Percentiles rank a stretch among this genome's conserved stretches.
Conservation (phyloP, 1,140 invertebrate species). For the Cotesia typhae region DNA sequence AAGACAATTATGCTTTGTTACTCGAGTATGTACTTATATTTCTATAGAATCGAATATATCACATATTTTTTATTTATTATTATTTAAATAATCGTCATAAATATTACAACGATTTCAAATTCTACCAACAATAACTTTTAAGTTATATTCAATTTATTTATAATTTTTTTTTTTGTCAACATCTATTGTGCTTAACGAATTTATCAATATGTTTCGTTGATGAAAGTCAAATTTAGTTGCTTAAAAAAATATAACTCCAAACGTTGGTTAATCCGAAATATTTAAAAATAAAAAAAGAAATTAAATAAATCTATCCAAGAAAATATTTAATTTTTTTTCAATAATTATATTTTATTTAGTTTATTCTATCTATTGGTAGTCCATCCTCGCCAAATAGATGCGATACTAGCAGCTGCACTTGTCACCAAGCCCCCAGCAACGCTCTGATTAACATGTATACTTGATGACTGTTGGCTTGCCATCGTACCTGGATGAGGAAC, state of each 20-base stretch:
- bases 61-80: constrained; percentile 10
- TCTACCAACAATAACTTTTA: constrained; percentile 23
- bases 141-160: neutral
- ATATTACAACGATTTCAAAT: constrained; percentile 16
- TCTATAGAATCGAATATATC: constrained; percentile 21
- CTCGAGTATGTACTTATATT: constrained; percentile 9
- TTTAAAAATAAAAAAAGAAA: neutral
- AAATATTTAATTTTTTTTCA: neutral
- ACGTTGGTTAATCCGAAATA: neutral
- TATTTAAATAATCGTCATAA: constrained; percentile 16
- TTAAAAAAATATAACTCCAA: constrained; percentile 29
- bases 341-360: constrained; percentile 20
- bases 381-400: constrained; percentile 77
- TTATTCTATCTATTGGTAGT: constrained; percentile 63
- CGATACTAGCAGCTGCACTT: constrained; percentile 74
- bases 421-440: constrained; percentile 73
- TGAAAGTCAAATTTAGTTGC: constrained; percentile 13
- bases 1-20: neutral
- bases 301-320: neutral
- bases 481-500: constrained; percentile 60
- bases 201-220: constrained; percentile 23
- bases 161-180: constrained; percentile 1
- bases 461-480: constrained; percentile 67
- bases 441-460: constrained; percentile 67
- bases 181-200: constrained; percentile 19